These are phyloP conservation scores for Phylloscopus trochilus DNA, from an alignment of 2,113 vertebrate species.

Conservation along the genomic window DNA sequence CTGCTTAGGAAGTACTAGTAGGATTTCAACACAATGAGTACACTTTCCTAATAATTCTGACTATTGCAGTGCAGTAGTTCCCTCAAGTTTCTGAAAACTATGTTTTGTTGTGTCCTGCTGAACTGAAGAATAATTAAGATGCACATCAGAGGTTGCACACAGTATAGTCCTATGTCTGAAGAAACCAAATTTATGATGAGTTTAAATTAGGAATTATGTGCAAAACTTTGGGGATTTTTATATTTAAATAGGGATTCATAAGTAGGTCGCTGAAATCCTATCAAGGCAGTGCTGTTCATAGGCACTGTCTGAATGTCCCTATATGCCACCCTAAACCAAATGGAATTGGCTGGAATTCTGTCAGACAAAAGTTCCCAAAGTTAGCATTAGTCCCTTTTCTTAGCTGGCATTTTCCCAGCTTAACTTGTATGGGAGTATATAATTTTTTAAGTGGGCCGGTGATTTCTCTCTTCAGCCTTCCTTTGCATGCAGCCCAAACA, in stretches of 20 bases:
- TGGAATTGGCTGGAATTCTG: not conserved
- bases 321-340: not conserved
- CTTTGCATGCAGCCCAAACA: not conserved
- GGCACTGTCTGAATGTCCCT: not conserved
- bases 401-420: not conserved
- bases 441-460: not conserved
- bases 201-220: not conserved
- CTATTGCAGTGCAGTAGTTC: not conserved
- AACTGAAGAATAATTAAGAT: not conserved
- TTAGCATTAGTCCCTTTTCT: not conserved
- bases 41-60: not conserved
- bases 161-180: not conserved
- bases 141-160: not conserved
- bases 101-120: not conserved
- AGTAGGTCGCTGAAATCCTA: not conserved
- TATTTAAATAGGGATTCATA: not conserved
- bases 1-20: not conserved
- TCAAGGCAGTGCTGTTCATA: not conserved
- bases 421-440: not conserved
- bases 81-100: not conserved
- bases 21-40: not conserved
- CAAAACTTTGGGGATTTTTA: rapidly evolving
- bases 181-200: not conserved
- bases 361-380: not conserved
- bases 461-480: not conserved